These are phyloP conservation scores for Falco cherrug DNA, from an alignment of 2,797 vertebrate species.

Conservation along the genomic window DNA sequence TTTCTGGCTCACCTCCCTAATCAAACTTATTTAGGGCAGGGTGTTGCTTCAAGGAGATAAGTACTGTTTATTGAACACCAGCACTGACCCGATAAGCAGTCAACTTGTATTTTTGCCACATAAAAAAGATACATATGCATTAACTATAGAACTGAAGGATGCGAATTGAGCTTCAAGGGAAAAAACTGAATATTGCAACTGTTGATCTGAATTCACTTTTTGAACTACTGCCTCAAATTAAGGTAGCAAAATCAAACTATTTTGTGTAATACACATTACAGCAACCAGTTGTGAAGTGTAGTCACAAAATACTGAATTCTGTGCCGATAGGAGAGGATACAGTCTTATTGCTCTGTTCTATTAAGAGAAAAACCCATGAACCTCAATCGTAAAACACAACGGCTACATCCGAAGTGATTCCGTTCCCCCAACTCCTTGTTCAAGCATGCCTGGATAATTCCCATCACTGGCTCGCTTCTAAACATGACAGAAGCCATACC, in stretches of 20 bases:
- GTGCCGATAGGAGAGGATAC: neutral
- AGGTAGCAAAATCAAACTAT: neutral
- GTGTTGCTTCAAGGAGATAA: conserved; percentile 59
- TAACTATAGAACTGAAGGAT: neutral
- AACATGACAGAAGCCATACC: rapidly evolving
- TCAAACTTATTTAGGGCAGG: conserved; percentile 50
- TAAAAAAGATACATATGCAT: neutral
- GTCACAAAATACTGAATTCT: neutral
- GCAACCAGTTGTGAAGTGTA: neutral
- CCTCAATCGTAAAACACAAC: neutral
- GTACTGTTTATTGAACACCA: conserved; percentile 48
- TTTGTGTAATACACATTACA: neutral
- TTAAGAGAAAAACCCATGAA: neutral
- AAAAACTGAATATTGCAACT: neutral
- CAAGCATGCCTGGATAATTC: neutral
- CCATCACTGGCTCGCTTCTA: neutral
- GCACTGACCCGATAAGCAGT: neutral
- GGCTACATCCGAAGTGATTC: neutral
- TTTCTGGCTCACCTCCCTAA: conserved; percentile 21
- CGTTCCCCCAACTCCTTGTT: neutral
- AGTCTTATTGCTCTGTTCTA: neutral
- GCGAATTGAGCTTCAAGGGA: neutral
- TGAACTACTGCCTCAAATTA: neutral
- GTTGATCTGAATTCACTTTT: neutral
- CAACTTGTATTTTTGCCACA: neutral